Evolutionary conservation across 2,113 vertebrate species (phyloP), one percentile per base, ranked within the genome.

Genomic region (Anguilla rostrata): DNA sequence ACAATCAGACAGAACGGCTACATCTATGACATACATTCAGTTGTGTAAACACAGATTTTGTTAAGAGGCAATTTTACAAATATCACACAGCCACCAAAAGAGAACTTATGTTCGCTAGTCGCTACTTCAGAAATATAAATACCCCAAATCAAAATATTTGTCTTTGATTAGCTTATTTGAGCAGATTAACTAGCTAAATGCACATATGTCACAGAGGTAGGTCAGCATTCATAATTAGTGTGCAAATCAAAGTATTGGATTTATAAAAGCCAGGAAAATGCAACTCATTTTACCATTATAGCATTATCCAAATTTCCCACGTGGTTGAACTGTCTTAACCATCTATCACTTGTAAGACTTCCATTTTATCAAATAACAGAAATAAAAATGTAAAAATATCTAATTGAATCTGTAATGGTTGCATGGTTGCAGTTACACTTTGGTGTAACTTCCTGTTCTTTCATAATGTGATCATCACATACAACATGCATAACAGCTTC

Each of bases 11-110:
- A 79, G 88, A 79, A 86, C 87, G 89, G 18, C 84, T 41, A 88
- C 83, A 81, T 85, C 71, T 34, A 90, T 40, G 82, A 92, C 90
- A 89, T 83, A 92, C 91, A 93, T 93, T 93, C 91, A 91, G 88
- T 90, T 89, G 63, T 90, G 87, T 88, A 26, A 91, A 88, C 86
- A 82, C 53, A 87, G 84, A 87, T 60, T 26, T 85, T 86, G 85
- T 87, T 88, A 12, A 87, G 88, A 91, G 92, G 89, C 90, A 78
- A 85, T 87, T 86, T 78, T 85, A 41, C 86, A 87, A 81, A 81
- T 39, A 82, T 81, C 46, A 20, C 84, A 87, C 83, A 56, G 78
- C 84, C 82, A 82, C 39, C 39, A 82, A 81, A 89, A 78, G 66
- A 87, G 75, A 85, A 66, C 71, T 39, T 81, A 87, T 83, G 82